Conservation (phyloP, 2,797 vertebrate genomes). For the Champsocephalus gunnari region DNA sequence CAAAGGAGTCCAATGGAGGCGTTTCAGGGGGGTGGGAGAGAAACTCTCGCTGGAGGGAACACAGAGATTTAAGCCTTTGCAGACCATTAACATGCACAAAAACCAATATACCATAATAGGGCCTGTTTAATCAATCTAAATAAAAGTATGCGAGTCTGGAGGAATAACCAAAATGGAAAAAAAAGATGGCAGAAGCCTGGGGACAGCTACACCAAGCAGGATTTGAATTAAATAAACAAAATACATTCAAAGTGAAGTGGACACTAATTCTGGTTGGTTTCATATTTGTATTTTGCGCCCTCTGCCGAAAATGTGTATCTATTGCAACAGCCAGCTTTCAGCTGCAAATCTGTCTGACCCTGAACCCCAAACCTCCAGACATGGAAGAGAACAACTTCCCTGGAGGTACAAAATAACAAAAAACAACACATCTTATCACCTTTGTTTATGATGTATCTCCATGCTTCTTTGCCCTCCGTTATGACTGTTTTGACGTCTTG, state of each 20-base stretch:
- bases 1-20: no score
- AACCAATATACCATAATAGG: no score
- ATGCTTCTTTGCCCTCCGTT: not conserved
- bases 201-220: no score
- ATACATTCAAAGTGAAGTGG: not conserved
- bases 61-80: no score
- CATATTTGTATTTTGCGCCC: constrained; percentile 40
- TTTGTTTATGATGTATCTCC: not conserved
- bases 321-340: not conserved
- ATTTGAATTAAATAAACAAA: not conserved
- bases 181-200: no score
- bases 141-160: no score
- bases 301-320: constrained; percentile 29
- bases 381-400: not conserved
- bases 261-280: not conserved
- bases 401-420: not conserved
- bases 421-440: not conserved
- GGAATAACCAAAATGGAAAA: no score
- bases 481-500: not conserved
- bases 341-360: not conserved
- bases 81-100: no score
- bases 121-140: no score
- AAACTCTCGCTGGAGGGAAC: no score
- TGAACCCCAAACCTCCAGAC: not conserved
- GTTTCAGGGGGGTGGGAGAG: no score